Base-by-base conservation (phyloP, 2,113 vertebrate species). In the Camelus dromedarius region DNA sequence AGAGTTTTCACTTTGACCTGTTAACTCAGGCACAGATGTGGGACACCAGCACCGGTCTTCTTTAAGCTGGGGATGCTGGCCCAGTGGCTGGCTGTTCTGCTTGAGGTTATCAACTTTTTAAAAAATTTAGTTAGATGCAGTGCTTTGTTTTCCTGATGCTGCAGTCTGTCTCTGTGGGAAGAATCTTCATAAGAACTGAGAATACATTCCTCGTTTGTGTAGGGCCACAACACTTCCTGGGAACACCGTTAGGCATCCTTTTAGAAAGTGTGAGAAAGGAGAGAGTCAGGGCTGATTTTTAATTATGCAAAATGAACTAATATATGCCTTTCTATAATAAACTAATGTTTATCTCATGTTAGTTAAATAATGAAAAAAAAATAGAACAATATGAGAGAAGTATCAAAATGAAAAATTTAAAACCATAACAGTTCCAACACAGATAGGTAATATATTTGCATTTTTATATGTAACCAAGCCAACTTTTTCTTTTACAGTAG, bases 21-120 rank as follows among this genome's bases (percentile, higher is more conserved):
- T 26, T 54, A 26, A 14, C 14, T 26, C 6, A 28, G 50, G 30
- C 14, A 9, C 0, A 8, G 28, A 56, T 28, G 26, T 12, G 3
- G 26, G 28, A 26, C 56, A 12, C 38, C 6, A 18, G 28, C 1
- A 0, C 35, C 22, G 4, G 0, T 5, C 16, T n/a, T 38, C 28
- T 67, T 32, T 26, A 70, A 77, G 5, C 13, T 35, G 50, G 46
- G 8, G 5, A 10, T 18, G 28, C 35, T 1, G 35, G 12, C 8
- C 30, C n/a, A 24, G 0, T 14, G 30, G 32, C 24, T 79, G 56
- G 69, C 0, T 12, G 3, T 19, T 72, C 42, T 85, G 14, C 20
- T 75, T 62, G 15, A 73, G 19, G 50, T 13, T 30, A 56, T 86
- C 12, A 70, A 67, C 42, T 91, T 19, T 70, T 32, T 69, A 2